These are phyloP conservation scores for Triplophysa dalaica DNA, from an alignment of 2,113 vertebrate species.

Conservation along the genomic window DNA sequence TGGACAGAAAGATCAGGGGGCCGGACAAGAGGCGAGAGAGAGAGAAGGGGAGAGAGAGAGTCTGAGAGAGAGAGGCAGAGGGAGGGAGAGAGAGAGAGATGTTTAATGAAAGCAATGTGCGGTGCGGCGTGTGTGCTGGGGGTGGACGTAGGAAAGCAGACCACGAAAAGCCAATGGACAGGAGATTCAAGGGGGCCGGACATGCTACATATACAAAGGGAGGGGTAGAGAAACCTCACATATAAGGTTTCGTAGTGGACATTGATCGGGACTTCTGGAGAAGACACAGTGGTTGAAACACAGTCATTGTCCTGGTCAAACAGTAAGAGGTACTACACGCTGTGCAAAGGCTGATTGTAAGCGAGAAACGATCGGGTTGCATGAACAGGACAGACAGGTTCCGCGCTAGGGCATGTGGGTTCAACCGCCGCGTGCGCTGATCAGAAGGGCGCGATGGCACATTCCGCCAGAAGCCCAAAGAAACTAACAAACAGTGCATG, in stretches of 20 bases:
- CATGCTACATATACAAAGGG: slow-evolving; percentile 61
- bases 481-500: slow-evolving; percentile 8
- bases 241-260: slow-evolving; percentile 60
- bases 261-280: slow-evolving; percentile 63
- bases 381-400: slow-evolving; percentile 72
- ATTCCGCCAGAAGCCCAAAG: slow-evolving; percentile 37
- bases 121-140: slow-evolving; percentile 55
- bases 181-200: slow-evolving; percentile 69
- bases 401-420: slow-evolving; percentile 45
- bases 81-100: slow-evolving; percentile 65
- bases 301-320: slow-evolving; percentile 50
- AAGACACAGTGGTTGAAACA: slow-evolving; percentile 53
- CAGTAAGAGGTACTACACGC: slow-evolving; percentile 26
- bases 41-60: slow-evolving; percentile 56
- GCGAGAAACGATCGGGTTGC: slow-evolving; percentile 61
- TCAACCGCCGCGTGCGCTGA: slow-evolving; percentile 31
- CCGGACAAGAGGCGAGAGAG: slow-evolving; percentile 87
- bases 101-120: slow-evolving; percentile 71
- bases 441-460: slow-evolving; percentile 32
- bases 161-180: slow-evolving; percentile 81
- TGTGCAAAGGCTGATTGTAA: slow-evolving; percentile 41
- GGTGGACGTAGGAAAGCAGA: slow-evolving; percentile 82
- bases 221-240: slow-evolving; percentile 64
- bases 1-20: slow-evolving; percentile 88
- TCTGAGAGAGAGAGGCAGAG: slow-evolving; percentile 50